Evolutionary conservation across 2,797 vertebrate species (phyloP).

Genomic region (Hafferia zeledoni): DNA sequence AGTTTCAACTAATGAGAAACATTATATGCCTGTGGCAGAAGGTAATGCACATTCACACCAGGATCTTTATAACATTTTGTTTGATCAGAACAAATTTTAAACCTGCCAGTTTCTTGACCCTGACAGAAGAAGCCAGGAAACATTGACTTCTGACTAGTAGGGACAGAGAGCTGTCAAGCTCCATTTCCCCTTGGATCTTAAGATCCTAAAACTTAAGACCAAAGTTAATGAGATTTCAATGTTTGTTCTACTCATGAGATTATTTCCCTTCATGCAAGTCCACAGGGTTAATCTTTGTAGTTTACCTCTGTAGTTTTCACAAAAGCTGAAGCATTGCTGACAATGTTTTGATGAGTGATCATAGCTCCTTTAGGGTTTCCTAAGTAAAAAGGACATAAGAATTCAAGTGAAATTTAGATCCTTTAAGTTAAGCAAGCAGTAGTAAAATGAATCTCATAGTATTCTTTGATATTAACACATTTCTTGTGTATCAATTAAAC

Average conservation of each 20-base stretch:
- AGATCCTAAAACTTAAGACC: not conserved
- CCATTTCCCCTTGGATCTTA: not conserved
- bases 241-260: not conserved
- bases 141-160: not conserved
- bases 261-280: not conserved
- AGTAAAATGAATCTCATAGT: not conserved
- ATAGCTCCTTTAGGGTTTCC: conserved; percentile 84
- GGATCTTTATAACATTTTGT: not conserved
- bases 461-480: not conserved
- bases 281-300: not conserved
- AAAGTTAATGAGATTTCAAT: not conserved
- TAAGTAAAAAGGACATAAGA: conserved; percentile 53
- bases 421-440: not conserved
- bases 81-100: not conserved
- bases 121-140: not conserved
- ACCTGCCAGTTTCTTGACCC: not conserved
- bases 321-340: conserved; percentile 80
- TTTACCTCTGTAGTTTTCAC: conserved; percentile 83
- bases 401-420: not conserved
- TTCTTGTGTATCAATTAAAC: not conserved
- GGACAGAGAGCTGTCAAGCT: not conserved
- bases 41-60: not conserved
- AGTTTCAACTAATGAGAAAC: not conserved
- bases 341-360: conserved; percentile 80
- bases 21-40: not conserved